Base-by-base conservation (phyloP, 35 echinoderm and acorn worm species). In the Stichopus chloronotus region DNA sequence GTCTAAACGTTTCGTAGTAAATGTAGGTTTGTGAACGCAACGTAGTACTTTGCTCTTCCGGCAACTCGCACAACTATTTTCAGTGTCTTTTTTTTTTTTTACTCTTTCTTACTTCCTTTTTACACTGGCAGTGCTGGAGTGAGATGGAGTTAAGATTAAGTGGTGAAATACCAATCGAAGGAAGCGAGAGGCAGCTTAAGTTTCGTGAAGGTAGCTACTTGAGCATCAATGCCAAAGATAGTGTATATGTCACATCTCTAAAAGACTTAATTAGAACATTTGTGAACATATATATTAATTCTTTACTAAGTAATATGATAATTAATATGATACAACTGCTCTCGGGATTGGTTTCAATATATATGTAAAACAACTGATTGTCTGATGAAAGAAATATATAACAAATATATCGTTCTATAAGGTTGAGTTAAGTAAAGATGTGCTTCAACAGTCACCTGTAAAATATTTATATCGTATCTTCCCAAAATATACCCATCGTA, bases 111-210 rank as follows among this genome's bases (percentile, higher is more conserved):
- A 61, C 14, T 8, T 61, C 14, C 4, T 61, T 9, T 59, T 4
- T 17, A 25, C 7, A 56, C 25, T 54, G 10, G 14, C 17, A 96
- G 95, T 93, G 95, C 25, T 98, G 94, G 94, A 16, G 93, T 84
- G 94, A 98, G 1, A 92, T 98, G 88, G 96, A 98, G 78, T 25
- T 6, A 2, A 87, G 96, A 53, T 56, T 98, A 8, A 55, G 55
- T 59, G 92, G 92, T 2, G 65, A 53, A 22, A 63, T 83, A 17
- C 94, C 96, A 23, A 89, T 68, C 5, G 63, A 77, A 69, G 92
- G 87, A 5, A 98, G 94, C 78, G 78, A 94, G 16, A 20, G 94
- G 19, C 83, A 94, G 53, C 94, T 94, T 43, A 84, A 16, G 10
- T 98, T 98, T 83, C 25, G 72, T 17, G 82, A 98, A 95, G 9